Conservation (phyloP, 2,797 vertebrate species). For the Acanthopagrus latus region DNA sequence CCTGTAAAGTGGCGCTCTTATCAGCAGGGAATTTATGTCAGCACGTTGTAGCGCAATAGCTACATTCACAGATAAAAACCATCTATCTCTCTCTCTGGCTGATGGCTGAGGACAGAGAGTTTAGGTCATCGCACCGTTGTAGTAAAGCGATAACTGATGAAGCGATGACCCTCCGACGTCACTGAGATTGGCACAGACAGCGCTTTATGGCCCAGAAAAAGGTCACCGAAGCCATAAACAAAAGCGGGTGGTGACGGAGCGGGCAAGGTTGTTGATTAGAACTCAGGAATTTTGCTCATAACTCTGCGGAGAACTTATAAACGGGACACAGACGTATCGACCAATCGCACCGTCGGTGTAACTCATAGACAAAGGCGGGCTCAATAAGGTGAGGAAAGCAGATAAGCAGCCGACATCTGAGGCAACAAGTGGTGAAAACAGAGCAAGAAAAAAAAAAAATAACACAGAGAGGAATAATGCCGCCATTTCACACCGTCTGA, state of each 20-base stretch:
- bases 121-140: conserved; percentile 71
- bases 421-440: conserved; percentile 59
- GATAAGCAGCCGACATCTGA: conserved; percentile 62
- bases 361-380: conserved; percentile 57
- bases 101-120: conserved; percentile 74
- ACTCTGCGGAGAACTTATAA: conserved; percentile 52
- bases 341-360: conserved; percentile 28
- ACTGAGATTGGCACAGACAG: conserved; percentile 70
- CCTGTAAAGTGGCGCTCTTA: conserved; percentile 71
- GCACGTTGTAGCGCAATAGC: conserved; percentile 68
- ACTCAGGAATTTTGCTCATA: conserved; percentile 54
- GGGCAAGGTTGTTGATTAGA: conserved; percentile 69
- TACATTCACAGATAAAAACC: conserved; percentile 78
- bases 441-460: conserved; percentile 27
- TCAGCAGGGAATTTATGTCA: conserved; percentile 80
- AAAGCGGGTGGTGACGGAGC: conserved; percentile 50
- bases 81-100: conserved; percentile 72
- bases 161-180: conserved; percentile 68
- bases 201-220: conserved; percentile 75
- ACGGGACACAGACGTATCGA: conserved; percentile 47
- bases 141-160: conserved; percentile 77
- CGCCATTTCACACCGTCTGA: conserved; percentile 31
- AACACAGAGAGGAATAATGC: conserved; percentile 20
- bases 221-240: conserved; percentile 74
- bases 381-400: conserved; percentile 58